Evolutionary conservation across 53 echinoderm and acorn worm species (phyloP).

Genomic region (Henricia sp.): DNA sequence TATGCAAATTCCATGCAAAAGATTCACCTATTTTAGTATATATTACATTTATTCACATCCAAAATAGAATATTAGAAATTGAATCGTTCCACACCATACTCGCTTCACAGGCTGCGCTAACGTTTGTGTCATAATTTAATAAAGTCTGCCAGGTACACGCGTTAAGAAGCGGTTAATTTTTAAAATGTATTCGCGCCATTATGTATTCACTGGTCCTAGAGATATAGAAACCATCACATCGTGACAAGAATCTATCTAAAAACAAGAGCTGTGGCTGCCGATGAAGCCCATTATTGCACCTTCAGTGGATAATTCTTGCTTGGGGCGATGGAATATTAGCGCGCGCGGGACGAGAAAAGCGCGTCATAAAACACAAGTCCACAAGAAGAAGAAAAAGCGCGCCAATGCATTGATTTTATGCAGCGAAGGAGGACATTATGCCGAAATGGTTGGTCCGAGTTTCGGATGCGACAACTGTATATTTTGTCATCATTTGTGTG

Average conservation of each 20-base stretch:
- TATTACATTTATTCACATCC: background rate
- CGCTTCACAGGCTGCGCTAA: background rate
- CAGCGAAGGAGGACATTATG: conserved; percentile 48
- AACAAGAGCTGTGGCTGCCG: conserved; percentile 46
- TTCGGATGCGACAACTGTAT: background rate
- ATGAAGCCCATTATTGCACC: conserved; percentile 25
- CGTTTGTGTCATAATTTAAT: background rate
- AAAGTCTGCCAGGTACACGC: background rate
- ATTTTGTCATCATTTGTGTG: conserved; percentile 3
- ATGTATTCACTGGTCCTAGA: background rate
- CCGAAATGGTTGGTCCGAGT: conserved; percentile 2
- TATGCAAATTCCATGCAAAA: background rate
- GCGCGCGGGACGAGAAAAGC: background rate
- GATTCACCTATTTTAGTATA: background rate
- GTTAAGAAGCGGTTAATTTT: background rate
- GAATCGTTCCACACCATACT: background rate
- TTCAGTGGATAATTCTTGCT: conserved; percentile 31
- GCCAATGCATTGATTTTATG: conserved; percentile 52
- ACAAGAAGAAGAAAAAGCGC: background rate
- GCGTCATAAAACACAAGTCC: too few species aligned
- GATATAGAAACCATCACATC: conserved; percentile 3
- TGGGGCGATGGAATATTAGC: conserved; percentile 38
- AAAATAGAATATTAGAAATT: background rate
- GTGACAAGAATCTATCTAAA: background rate
- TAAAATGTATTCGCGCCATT: background rate